Base-by-base conservation (phyloP, 2,113 vertebrate species). In the Sarotherodon lohbergeri region DNA sequence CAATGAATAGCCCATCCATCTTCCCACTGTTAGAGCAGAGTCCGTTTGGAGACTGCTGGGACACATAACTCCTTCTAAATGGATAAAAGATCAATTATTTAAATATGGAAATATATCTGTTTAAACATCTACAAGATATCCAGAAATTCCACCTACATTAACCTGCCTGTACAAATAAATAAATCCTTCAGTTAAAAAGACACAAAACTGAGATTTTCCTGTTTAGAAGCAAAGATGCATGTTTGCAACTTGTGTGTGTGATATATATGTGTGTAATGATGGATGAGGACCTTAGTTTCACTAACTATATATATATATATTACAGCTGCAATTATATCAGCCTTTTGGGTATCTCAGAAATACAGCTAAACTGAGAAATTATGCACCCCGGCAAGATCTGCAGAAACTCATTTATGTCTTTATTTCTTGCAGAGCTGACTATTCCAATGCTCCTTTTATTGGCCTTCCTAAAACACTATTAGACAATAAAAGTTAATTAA, bases 41-140 rank as follows among this genome's bases (percentile, higher is more conserved):
- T 76, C 43, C n/a, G 43, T 50, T 78, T 78, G 27, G 43, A 78
- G 71, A 50, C 71, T 11, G 16, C 16, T 76, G 16, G 27, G 73
- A 78, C 73, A 78, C 9, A 19, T 19, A 76, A 32, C 16, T 78
- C 6, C 24, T 78, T 78, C 27, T 73, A 73, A 73, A 46, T 73
- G 8, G 8, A 43, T 73, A 73, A 73, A 73, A 27, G 0, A 48
- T 11, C 14, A 73, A 73, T 48, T 46, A 48, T 48, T 73, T 73
- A 46, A 27, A 48, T 27, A 7, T 16, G 39, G 66, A 73, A 73
- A 73, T 27, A 29, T 73, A 27, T 27, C 66, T 73, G 39, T 73
- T 48, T 2, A 76, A 27, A 32, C 46, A 4, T 17, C 2, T 32
- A 7, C 24, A 27, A 17, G 14, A 73, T 73, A 46, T 46, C 41